Percentiles rank a stretch among this genome's conserved stretches.
phyloP scores from a whole-genome alignment of 2,797 vertebrate genomes.

The Graptemys geographica region DNA sequence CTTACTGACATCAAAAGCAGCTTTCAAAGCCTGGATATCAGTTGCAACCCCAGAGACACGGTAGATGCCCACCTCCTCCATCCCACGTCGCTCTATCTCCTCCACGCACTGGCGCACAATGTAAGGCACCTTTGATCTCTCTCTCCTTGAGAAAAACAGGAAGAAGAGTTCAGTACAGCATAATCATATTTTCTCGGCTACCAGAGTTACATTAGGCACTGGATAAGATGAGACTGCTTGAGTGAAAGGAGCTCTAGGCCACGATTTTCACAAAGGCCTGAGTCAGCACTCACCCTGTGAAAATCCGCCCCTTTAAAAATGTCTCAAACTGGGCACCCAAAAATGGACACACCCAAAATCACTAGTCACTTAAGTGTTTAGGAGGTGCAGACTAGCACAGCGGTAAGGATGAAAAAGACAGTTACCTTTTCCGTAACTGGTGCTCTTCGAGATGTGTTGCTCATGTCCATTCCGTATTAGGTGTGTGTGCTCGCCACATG shows the following conservation, averaged over 20 bases:
- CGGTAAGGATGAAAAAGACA: neutral
- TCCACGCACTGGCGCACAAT: constrained; percentile 95
- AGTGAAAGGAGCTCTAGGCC: neutral
- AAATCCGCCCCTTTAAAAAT: neutral
- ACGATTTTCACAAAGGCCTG: neutral
- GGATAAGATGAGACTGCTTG: neutral
- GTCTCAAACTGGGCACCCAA: neutral
- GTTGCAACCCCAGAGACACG: constrained; percentile 94
- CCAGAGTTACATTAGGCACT: neutral
- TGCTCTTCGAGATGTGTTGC: too few relatives aligned
- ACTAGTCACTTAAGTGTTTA: neutral
- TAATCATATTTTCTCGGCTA: too few relatives aligned
- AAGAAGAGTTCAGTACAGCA: neutral
- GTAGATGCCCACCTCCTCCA: constrained; percentile 98
- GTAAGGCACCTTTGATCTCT: constrained; percentile 95
- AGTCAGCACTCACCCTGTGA: neutral
- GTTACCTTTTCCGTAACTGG: too few relatives aligned
- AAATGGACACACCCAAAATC: neutral
- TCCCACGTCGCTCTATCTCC: constrained; percentile 93
- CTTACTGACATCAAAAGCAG: constrained; percentile 95
- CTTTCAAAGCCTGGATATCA: constrained; percentile 93
- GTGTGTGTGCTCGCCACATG: too few relatives aligned
- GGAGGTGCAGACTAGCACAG: neutral
- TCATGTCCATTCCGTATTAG: too few relatives aligned
- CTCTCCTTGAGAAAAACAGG: constrained; percentile 80